A percentile compares a stretch with the other conserved stretches of the same genome.
Evolutionary conservation across 2,113 vertebrate species (phyloP).

Genomic region (Eptatretus burgeri): DNA sequence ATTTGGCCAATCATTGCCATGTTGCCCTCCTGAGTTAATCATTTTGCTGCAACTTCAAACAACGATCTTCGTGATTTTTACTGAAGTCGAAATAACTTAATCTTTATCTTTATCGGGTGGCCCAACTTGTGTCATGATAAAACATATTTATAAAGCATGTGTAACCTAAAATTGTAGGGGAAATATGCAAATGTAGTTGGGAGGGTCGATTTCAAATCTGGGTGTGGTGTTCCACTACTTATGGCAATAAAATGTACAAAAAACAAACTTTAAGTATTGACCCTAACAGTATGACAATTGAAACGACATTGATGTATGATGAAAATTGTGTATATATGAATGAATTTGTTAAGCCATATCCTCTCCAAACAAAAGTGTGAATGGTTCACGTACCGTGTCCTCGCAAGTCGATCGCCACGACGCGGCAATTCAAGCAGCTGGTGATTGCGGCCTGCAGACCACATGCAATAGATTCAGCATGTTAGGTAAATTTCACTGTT

Average conservation of each 20-base stretch:
- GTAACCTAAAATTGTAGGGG: too few relatives aligned
- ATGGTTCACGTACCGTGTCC: conserved; percentile 35
- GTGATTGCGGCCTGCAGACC: conserved; percentile 41
- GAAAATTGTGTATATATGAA: neutral
- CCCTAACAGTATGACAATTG: neutral
- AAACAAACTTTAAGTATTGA: neutral
- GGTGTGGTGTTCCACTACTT: too few relatives aligned
- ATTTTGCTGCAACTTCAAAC: too few relatives aligned
- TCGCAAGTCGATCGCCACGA: conserved; percentile 68
- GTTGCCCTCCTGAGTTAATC: too few relatives aligned
- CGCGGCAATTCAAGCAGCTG: conserved; percentile 55
- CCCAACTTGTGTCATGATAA: too few relatives aligned
- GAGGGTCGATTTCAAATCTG: too few relatives aligned
- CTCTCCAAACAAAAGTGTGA: neutral
- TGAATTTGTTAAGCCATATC: neutral
- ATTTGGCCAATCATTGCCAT: too few relatives aligned
- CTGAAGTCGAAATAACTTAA: too few relatives aligned
- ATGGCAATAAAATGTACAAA: neutral
- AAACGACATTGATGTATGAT: neutral
- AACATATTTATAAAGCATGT: too few relatives aligned
- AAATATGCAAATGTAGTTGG: too few relatives aligned
- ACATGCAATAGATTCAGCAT: conserved; percentile 2
- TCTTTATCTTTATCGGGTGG: too few relatives aligned
- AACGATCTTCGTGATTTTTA: too few relatives aligned
- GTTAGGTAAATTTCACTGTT: neutral